These are phyloP conservation scores for Chrysolina haemoptera DNA, from an alignment of 2,888 invertebrate species.

Conservation along the genomic window DNA sequence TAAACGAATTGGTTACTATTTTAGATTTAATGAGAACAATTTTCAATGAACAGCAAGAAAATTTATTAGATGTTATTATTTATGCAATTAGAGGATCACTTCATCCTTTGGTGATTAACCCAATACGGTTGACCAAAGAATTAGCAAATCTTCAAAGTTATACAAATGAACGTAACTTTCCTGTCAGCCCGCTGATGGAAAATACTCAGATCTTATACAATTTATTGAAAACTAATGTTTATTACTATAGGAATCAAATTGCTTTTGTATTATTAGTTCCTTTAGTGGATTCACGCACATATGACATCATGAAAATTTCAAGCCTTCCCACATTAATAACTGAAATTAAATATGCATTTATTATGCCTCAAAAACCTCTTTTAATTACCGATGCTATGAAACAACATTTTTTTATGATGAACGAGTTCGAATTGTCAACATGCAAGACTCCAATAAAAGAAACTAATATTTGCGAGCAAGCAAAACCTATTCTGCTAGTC, in stretches of 20 bases:
- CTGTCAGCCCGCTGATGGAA: too few relatives aligned
- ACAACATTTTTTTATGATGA: conserved; percentile 7
- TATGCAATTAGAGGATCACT: conserved; percentile 12
- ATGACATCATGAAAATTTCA: not conserved
- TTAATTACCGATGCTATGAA: not conserved
- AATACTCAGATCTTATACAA: too few relatives aligned
- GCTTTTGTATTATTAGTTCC: not conserved
- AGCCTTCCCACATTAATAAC: not conserved
- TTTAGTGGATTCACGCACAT: not conserved
- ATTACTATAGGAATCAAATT: not conserved
- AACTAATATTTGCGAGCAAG: not conserved
- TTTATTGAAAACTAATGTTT: conserved; percentile 11
- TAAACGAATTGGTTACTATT: not conserved
- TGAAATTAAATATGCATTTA: not conserved
- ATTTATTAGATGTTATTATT: not conserved
- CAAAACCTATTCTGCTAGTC: not conserved
- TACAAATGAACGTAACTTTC: too few relatives aligned
- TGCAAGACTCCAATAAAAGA: not conserved
- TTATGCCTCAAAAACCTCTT: not conserved
- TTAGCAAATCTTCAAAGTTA: too few relatives aligned
- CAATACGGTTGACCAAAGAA: too few relatives aligned
- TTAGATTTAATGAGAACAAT: not conserved
- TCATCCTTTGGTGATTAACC: conserved; percentile 13
- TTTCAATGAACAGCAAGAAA: conserved; percentile 4
- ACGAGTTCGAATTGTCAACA: not conserved